These are phyloP conservation scores for Peromyscus maniculatus DNA, from an alignment of 2,113 vertebrate genomes.

Conservation along the genomic window DNA sequence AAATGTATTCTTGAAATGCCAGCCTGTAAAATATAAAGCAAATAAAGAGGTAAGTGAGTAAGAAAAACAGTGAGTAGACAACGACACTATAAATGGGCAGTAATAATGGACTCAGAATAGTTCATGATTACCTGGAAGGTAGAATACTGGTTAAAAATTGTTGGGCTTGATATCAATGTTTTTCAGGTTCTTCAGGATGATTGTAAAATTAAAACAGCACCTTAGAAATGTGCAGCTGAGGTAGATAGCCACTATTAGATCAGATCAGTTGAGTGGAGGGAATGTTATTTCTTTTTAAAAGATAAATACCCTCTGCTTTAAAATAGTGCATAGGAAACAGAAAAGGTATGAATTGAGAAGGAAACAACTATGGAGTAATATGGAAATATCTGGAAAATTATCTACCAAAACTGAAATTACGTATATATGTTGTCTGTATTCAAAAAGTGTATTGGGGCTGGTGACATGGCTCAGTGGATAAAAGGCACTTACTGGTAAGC, in stretches of 20 bases:
- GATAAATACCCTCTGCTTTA: neutral
- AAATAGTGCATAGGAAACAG: neutral
- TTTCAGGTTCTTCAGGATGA: neutral
- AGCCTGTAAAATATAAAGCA: neutral
- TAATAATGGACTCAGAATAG: neutral
- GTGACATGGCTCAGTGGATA: neutral
- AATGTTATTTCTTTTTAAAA: neutral
- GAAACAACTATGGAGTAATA: neutral
- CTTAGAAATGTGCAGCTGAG: neutral
- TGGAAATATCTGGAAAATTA: neutral
- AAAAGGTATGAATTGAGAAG: neutral
- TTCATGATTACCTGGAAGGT: neutral
- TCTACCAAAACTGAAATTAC: neutral
- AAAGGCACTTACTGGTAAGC: neutral
- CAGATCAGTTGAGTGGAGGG: neutral
- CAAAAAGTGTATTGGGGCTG: neutral
- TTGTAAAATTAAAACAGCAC: neutral
- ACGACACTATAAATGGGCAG: neutral
- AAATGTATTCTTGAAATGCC: neutral
- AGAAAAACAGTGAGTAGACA: neutral
- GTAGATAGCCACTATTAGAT: neutral
- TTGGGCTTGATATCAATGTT: neutral
- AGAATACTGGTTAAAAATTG: neutral
- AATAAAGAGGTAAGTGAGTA: neutral
- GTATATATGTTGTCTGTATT: neutral